Conservation (phyloP, 2,888 invertebrate species). For the Harpagoxenus sublaevis region DNA sequence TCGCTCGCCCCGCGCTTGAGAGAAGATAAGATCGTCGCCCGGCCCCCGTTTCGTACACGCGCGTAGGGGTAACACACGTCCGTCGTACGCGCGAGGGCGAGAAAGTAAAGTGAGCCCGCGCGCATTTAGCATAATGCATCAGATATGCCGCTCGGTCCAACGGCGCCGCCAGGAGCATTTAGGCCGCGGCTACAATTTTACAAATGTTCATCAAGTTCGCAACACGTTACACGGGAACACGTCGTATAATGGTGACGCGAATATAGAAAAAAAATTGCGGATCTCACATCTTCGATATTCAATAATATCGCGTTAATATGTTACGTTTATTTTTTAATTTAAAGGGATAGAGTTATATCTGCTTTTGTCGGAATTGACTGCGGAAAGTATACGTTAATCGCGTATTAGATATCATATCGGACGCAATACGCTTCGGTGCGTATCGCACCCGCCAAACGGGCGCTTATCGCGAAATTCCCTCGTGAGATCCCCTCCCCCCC, state of each 20-base stretch:
- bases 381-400: background rate
- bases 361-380: background rate
- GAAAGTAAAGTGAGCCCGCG: conserved; percentile 45
- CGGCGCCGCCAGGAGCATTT: conserved; percentile 48
- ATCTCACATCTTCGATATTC: background rate
- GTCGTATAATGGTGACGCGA: background rate
- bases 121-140: conserved; percentile 66
- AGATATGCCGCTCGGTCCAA: conserved; percentile 50
- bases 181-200: background rate
- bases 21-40: conserved; percentile 59
- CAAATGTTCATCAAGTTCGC: background rate
- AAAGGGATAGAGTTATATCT: too few relatives aligned
- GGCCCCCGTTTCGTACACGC: background rate
- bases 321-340: background rate
- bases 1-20: background rate
- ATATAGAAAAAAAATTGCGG: background rate
- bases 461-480: conserved; percentile 30
- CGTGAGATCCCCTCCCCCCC: background rate
- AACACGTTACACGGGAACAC: background rate
- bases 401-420: background rate
- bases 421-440: background rate
- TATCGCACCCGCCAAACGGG: background rate
- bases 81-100: conserved; percentile 35
- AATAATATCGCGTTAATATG: background rate
- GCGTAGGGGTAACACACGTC: background rate